These are phyloP conservation scores for Nyctibius grandis DNA, from an alignment of 2,797 vertebrate genomes.

Conservation along the genomic window DNA sequence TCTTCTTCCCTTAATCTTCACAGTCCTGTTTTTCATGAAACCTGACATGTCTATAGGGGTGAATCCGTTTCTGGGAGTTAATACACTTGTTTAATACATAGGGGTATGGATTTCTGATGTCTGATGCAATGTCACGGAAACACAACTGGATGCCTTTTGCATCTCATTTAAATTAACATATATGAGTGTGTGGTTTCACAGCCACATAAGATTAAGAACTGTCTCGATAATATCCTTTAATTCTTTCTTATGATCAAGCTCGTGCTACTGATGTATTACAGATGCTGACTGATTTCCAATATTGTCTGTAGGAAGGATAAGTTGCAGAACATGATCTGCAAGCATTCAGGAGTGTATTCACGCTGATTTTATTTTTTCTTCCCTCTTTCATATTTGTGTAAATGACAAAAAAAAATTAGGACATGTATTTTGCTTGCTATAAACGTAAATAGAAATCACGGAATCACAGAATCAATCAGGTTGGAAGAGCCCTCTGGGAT, in stretches of 20 bases:
- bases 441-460: conserved; percentile 57
- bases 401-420: background rate
- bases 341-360: background rate
- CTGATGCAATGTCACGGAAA: rapidly evolving
- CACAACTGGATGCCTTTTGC: background rate
- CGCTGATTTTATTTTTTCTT: background rate
- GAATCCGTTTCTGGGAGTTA: background rate
- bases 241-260: background rate
- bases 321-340: background rate
- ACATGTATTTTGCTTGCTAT: conserved; percentile 11
- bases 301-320: conserved; percentile 24
- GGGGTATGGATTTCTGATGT: background rate
- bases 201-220: background rate
- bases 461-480: too few species aligned
- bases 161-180: background rate
- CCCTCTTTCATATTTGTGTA: background rate
- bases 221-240: conserved; percentile 1
- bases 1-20: background rate
- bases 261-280: background rate
- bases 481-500: too few species aligned
- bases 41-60: background rate
- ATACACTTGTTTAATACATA: rapidly evolving
- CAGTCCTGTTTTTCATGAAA: background rate
- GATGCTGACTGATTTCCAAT: conserved; percentile 46
- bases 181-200: background rate